These are phyloP conservation scores for Acholoe squamosa DNA, from an alignment of 2,888 invertebrate species.

Conservation along the genomic window DNA sequence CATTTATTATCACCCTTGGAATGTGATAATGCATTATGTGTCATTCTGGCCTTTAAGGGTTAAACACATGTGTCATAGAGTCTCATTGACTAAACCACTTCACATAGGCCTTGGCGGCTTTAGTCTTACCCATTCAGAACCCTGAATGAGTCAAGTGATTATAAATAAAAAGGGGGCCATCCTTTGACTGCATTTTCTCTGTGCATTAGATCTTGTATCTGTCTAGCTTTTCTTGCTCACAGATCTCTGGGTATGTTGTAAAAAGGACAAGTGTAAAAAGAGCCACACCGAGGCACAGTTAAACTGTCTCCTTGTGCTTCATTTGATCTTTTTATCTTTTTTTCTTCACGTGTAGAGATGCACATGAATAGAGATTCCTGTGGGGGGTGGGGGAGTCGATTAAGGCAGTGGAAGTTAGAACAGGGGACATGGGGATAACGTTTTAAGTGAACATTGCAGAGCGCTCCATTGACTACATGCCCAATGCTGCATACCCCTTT, in stretches of 20 bases:
- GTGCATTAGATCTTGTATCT: background rate
- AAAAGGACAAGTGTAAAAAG: background rate
- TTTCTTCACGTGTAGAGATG: background rate
- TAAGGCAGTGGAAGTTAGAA: too few relatives aligned
- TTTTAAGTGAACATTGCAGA: too few relatives aligned
- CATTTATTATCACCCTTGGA: too few relatives aligned
- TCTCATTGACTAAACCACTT: too few relatives aligned
- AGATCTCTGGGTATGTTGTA: background rate
- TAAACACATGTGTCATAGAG: too few relatives aligned
- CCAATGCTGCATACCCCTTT: too few relatives aligned
- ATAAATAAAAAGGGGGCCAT: background rate
- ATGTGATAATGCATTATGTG: background rate
- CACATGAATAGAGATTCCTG: background rate
- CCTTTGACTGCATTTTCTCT: background rate
- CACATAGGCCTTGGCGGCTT: too few relatives aligned
- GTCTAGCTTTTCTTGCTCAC: background rate
- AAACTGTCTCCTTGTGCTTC: background rate
- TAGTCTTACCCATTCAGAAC: too few relatives aligned
- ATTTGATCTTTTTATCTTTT: background rate
- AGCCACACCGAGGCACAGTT: background rate
- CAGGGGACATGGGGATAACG: too few relatives aligned
- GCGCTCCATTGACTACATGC: too few relatives aligned
- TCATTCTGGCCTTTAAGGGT: background rate
- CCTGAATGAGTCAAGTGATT: background rate
- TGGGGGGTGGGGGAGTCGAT: background rate